Conservation (phyloP, 2,888 invertebrate genomes). For the Erebia epiphron region DNA sequence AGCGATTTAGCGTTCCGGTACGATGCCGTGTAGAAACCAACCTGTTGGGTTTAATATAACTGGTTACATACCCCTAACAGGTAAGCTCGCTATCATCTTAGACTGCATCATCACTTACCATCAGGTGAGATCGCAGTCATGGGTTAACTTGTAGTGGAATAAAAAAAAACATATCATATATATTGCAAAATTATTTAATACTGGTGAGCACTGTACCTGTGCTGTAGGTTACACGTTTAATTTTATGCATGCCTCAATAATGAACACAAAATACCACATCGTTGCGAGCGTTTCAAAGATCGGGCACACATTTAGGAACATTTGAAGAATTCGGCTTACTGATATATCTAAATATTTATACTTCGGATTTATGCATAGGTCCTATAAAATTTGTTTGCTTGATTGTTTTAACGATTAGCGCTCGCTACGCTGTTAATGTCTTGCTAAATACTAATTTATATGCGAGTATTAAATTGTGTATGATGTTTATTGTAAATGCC, state of each 20-base stretch:
- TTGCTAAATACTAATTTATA: slow-evolving; percentile 3
- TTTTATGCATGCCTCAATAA: slow-evolving; percentile 50
- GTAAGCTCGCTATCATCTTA: too few relatives aligned
- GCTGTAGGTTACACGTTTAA: slow-evolving; percentile 51
- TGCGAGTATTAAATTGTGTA: background rate
- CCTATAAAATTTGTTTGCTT: slow-evolving; percentile 32
- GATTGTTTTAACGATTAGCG: slow-evolving; percentile 30
- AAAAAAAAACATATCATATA: background rate
- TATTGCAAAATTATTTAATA: slow-evolving; percentile 15
- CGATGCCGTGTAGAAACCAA: too few relatives aligned
- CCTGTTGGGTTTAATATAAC: too few relatives aligned
- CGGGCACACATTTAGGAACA: slow-evolving; percentile 40
- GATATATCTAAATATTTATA: slow-evolving; percentile 34
- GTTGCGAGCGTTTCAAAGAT: slow-evolving; percentile 42
- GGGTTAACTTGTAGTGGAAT: too few relatives aligned
- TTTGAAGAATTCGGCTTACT: slow-evolving; percentile 43
- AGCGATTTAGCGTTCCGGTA: too few relatives aligned
- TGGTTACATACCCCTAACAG: too few relatives aligned
- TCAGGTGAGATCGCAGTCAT: too few relatives aligned
- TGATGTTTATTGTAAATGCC: slow-evolving; percentile 1
- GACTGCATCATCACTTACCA: too few relatives aligned
- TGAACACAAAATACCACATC: slow-evolving; percentile 46
- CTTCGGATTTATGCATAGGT: slow-evolving; percentile 35
- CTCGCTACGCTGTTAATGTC: slow-evolving; percentile 11
- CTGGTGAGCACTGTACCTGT: slow-evolving; percentile 12